phyloP scores from a whole-genome alignment of 2,113 vertebrate species.

The Thalassarche chlororhynchos region DNA sequence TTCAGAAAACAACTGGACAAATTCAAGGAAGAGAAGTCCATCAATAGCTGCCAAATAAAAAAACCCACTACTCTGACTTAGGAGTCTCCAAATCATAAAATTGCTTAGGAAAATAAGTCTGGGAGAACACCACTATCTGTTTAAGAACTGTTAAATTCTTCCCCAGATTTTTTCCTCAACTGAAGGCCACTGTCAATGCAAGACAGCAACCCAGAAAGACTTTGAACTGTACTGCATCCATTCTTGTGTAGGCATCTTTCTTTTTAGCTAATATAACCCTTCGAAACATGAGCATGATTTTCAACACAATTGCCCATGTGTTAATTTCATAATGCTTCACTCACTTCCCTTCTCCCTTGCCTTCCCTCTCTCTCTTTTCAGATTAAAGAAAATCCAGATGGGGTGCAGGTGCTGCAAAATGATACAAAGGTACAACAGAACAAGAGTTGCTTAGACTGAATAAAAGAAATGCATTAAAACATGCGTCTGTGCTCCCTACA shows the following conservation, averaged over 20 bases:
- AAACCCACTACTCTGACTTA: background rate
- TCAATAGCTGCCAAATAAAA: background rate
- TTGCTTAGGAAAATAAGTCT: background rate
- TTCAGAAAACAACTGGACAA: background rate
- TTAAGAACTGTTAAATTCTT: background rate
- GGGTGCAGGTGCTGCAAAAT: slow-evolving; percentile 98
- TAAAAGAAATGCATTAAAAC: background rate
- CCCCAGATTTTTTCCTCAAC: background rate
- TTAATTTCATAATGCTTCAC: background rate
- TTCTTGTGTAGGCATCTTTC: background rate
- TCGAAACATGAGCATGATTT: background rate
- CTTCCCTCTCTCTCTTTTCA: slow-evolving; percentile 69
- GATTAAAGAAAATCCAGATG: slow-evolving; percentile 88
- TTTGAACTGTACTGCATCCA: background rate
- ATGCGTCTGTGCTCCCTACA: background rate
- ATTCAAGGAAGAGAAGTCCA: background rate
- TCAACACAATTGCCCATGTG: background rate
- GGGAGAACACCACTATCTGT: background rate
- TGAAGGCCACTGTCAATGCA: background rate
- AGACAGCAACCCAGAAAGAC: background rate
- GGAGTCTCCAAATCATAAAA: background rate
- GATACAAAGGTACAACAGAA: slow-evolving; percentile 88
- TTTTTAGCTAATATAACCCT: background rate
- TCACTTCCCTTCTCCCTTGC: background rate
- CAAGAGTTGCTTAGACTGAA: background rate